These are phyloP conservation scores for Nasonia longicornis DNA, from an alignment of 1,140 invertebrate species.

Conservation along the genomic window DNA sequence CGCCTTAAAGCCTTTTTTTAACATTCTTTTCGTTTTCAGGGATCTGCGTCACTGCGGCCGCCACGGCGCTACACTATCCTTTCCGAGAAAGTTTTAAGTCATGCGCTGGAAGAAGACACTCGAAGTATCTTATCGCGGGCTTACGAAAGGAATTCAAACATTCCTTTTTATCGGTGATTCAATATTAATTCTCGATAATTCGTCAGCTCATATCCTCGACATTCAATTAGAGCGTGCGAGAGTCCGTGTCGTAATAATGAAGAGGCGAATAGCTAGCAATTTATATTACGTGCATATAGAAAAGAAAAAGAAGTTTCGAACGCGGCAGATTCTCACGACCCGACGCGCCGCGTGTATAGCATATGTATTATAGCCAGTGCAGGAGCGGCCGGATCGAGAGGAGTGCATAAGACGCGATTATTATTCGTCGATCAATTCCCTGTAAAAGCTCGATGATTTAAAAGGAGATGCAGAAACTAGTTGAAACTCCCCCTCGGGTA, in stretches of 20 bases:
- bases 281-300: background rate
- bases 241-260: background rate
- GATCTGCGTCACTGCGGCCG: background rate
- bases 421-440: constrained; percentile 48
- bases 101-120: background rate
- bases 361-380: background rate
- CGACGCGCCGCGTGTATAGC: background rate
- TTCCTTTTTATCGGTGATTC: background rate
- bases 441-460: constrained; percentile 52
- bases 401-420: constrained; percentile 16
- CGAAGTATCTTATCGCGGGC: background rate
- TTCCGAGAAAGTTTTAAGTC: constrained; percentile 1
- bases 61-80: background rate
- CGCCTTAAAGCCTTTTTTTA: background rate
- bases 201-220: background rate
- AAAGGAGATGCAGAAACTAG: constrained; percentile 58
- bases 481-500: constrained; percentile 51
- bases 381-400: background rate
- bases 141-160: constrained; percentile 15
- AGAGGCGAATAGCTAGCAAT: background rate
- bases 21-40: constrained; percentile 6
- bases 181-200: constrained; percentile 20
- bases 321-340: background rate
- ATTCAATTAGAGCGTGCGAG: background rate
- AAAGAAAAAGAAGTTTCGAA: background rate